Evolutionary conservation across 2,113 vertebrate species (phyloP).

Genomic region (Chrysochloris asiatica): DNA sequence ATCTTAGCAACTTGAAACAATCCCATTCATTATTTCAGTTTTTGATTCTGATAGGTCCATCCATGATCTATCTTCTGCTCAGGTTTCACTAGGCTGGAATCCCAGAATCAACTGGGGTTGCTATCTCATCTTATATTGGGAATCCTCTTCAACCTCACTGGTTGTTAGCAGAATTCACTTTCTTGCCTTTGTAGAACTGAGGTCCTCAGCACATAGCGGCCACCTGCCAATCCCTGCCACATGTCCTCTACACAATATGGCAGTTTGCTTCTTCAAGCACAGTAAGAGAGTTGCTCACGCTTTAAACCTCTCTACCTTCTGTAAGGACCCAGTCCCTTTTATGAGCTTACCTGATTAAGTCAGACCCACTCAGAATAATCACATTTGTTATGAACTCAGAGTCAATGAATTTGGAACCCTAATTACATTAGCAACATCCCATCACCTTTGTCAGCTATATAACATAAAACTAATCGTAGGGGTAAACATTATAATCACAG

Average conservation of each 20-base stretch:
- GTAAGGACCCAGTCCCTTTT: constrained; percentile 6
- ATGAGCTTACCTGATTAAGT: background rate
- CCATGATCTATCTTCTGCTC: background rate
- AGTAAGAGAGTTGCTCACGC: background rate
- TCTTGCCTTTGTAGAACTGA: background rate
- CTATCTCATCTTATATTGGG: background rate
- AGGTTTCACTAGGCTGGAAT: background rate
- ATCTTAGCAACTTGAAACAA: constrained; percentile 14
- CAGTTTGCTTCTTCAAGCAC: background rate
- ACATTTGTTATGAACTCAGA: constrained; percentile 42
- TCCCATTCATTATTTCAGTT: background rate
- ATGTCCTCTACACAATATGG: background rate
- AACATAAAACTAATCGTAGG: background rate
- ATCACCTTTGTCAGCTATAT: constrained; percentile 11
- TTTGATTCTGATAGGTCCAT: background rate
- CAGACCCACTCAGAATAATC: constrained; percentile 11
- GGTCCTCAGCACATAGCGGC: background rate
- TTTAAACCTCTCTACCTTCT: constrained; percentile 15
- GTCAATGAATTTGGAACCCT: background rate
- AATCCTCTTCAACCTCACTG: no score
- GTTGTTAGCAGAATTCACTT: background rate
- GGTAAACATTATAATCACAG: constrained; percentile 15
- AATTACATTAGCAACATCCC: constrained; percentile 8
- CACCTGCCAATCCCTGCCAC: background rate
- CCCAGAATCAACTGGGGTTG: background rate